Evolutionary conservation across 2,888 invertebrate species (phyloP).

Genomic region (Macrosoma leucophasiata): DNA sequence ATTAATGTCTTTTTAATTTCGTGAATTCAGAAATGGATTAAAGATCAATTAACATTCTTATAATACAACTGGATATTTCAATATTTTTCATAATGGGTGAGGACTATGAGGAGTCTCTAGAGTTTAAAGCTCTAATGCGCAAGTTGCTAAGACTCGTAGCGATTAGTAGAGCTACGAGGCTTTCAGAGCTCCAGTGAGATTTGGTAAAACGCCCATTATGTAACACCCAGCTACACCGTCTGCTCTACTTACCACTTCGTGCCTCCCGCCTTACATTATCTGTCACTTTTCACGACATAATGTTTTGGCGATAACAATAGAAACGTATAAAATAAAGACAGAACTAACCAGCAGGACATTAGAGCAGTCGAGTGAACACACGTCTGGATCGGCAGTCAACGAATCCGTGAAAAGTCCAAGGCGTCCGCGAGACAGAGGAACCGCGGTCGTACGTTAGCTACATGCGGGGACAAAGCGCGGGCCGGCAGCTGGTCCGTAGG

Average conservation of each 20-base stretch:
- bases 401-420: slow-evolving; percentile 20
- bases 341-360: slow-evolving; percentile 69
- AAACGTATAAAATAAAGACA: slow-evolving; percentile 20
- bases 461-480: no score
- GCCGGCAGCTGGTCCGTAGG: no score
- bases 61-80: no score
- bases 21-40: no score
- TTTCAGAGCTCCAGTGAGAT: no score
- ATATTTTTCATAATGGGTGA: no score
- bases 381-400: slow-evolving; percentile 32
- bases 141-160: slow-evolving; percentile 13
- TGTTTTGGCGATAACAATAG: slow-evolving; percentile 5
- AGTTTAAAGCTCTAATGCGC: slow-evolving; percentile 5
- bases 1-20: no score
- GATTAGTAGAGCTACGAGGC: slow-evolving; percentile 17
- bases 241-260: no score
- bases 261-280: slow-evolving; percentile 22
- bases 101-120: no score
- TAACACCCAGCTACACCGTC: slow-evolving; percentile 28
- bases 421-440: no score
- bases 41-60: no score
- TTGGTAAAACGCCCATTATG: slow-evolving; percentile 29
- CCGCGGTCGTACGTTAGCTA: slow-evolving; percentile 58
- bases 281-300: slow-evolving; percentile 13
- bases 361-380: slow-evolving; percentile 69